A percentile compares a stretch with the other conserved stretches of the same genome.
phyloP scores from a whole-genome alignment of 2,888 invertebrate genomes.

The Boloria selene region DNA sequence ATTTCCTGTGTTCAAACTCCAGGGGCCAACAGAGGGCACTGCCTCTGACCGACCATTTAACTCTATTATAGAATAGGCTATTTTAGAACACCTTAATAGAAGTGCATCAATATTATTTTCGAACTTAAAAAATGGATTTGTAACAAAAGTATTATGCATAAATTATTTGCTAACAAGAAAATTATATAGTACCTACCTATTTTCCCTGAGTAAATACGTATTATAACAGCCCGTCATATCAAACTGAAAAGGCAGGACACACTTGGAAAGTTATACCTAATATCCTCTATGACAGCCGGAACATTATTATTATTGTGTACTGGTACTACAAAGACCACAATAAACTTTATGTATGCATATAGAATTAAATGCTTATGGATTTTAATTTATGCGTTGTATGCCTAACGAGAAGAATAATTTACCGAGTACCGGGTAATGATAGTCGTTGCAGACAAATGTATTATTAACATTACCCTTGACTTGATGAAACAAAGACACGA shows the following conservation, averaged over 20 bases:
- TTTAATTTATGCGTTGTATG: slow-evolving; percentile 6
- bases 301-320: neutral
- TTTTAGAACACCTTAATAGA: slow-evolving; percentile 19
- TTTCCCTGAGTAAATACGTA: too few species aligned
- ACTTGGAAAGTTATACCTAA: too few species aligned
- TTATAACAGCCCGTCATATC: too few species aligned
- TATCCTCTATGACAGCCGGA: too few species aligned
- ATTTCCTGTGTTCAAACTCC: slow-evolving; percentile 73
- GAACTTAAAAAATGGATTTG: too few species aligned
- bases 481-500: slow-evolving; percentile 9
- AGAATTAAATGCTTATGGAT: neutral
- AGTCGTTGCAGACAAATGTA: slow-evolving; percentile 9
- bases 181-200: too few species aligned
- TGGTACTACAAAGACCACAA: neutral
- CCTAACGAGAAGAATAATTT: slow-evolving; percentile 10
- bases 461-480: slow-evolving; percentile 14
- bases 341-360: neutral
- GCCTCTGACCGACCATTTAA: slow-evolving; percentile 46
- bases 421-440: slow-evolving; percentile 2
- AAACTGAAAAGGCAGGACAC: too few species aligned
- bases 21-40: slow-evolving; percentile 59
- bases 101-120: slow-evolving; percentile 11
- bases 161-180: too few species aligned
- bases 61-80: slow-evolving; percentile 29
- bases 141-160: too few species aligned